Evolutionary conservation across 2,797 vertebrate genomes (phyloP), one percentile per base, ranked within the genome.

Genomic region (Falco cherrug): DNA sequence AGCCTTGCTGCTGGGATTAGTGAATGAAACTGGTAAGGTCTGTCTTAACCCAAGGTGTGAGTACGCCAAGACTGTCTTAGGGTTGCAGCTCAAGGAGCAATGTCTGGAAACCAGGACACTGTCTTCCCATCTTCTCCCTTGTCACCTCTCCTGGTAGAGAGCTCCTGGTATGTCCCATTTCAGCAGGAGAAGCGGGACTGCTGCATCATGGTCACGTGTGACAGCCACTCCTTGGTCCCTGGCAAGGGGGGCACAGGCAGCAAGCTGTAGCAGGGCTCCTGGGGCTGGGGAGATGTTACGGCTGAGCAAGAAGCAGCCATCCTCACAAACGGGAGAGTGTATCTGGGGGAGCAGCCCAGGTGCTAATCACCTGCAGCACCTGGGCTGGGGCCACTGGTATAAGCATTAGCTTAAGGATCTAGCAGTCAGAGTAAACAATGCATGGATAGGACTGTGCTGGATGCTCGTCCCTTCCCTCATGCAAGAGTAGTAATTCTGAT

Each of bases 141-240:
- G 2, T 8, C 29, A 11, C 19, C 63, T 14, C 50, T 74, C 29
- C 63, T 79, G 37, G 56, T 29, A 35, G 59, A 45, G 39, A 70
- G 14, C 18, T 64, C 37, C 63, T 5, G 41, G 7, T 0, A 1
- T 11, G n/a, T n/a, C 45, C 53, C n/a, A 4, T 28, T 29, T 28
- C 43, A 11, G 41, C 3, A 22, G 47, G 29, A 33, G 14, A 26
- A 4, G 31, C 24, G 56, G 47, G 26, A 15, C 35, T 48, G 31
- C 14, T 63, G 31, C 28, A 3, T 16, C 2, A 2, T 1, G 29
- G 48, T 71, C 5, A 2, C n/a, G 7, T 3, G 13, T 39, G 16
- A 51, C 43, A 20, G 48, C 3, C 2, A 0, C 35, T 68, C 20
- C 39, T 60, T 1, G 0, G 28, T 6, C 73, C 16, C 11, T 43